A percentile compares a stretch with the other conserved stretches of the same genome.
Evolutionary conservation across 2,113 vertebrate genomes (phyloP).

Genomic region (Erythrocebus patas): DNA sequence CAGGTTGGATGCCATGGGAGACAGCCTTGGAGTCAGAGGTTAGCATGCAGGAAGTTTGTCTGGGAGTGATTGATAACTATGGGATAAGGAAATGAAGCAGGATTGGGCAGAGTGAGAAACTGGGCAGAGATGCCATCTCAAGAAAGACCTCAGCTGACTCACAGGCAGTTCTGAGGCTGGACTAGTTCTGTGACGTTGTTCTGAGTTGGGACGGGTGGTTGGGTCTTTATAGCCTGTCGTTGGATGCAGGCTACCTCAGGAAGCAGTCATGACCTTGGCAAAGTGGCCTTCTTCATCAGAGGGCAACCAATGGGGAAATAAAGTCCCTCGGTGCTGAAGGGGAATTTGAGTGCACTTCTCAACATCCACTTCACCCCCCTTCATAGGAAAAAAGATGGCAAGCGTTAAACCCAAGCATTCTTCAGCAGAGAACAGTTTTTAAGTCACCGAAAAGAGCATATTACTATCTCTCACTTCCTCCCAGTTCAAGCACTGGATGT

Average conservation of each 20-base stretch:
- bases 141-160: neutral
- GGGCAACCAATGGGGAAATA: neutral
- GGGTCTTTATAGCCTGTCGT: neutral
- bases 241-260: neutral
- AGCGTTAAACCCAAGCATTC: neutral
- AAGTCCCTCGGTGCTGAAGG: neutral
- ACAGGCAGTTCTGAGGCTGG: neutral
- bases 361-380: neutral
- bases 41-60: neutral
- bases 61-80: neutral
- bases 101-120: neutral
- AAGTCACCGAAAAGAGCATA: neutral
- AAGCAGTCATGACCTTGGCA: neutral
- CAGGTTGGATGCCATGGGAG: neutral
- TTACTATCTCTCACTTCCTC: neutral
- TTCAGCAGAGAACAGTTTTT: neutral
- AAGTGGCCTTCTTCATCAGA: neutral
- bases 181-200: neutral
- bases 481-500: constrained; percentile 19
- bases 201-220: neutral
- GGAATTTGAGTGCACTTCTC: neutral
- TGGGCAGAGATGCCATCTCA: neutral
- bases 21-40: neutral
- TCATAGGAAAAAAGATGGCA: neutral
- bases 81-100: neutral